Base-by-base conservation (phyloP, 1,140 invertebrate species). In the Drosophila sproati region DNA sequence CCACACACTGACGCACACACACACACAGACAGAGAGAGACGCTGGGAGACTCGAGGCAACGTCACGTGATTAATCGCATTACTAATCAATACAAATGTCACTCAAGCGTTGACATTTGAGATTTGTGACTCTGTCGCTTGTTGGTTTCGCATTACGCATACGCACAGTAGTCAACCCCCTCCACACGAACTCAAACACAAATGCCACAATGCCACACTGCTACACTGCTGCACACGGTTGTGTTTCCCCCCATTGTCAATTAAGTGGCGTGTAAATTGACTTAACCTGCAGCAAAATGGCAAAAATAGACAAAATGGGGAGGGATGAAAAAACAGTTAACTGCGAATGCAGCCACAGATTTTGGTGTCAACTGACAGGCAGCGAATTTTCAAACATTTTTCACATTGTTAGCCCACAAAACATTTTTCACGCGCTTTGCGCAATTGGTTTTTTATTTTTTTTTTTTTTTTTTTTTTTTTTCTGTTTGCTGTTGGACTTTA, bases 81-180 rank as follows among this genome's bases (percentile, higher is more conserved):
- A 88, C 83, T 88, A 88, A 88, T 88, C 83, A 88, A 88, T 88
- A 88, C 85, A 83, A 88, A 88, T 88, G 83, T 83, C 83, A 83
- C 73, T 88, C 85, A 75, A 72, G 67, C 67, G 69, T 56, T 80
- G 83, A 89, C 80, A 88, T 88, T 88, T 83, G 80, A 89, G 83
- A 89, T 89, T 89, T 89, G 83, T 89, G 83, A 20, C 20, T 20
- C 20, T 20, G 79, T 68, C 74, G 78, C 56, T 76, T 72, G 70
- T 48, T 43, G 39, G 57, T 60, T 64, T 82, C 73, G 56, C 59
- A 77, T 88, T 88, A 88, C 85, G 62, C 85, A 88, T 88, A 88
- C 83, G 83, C 85, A 88, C 77, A 66, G 83, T 88, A 83, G 83
- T 83, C 64, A 68, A 51, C 12, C 29, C n/a, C 5, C 43, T 54